These are phyloP conservation scores for Heliconius hewitsoni DNA, from an alignment of 1,140 invertebrate genomes.

Conservation along the genomic window DNA sequence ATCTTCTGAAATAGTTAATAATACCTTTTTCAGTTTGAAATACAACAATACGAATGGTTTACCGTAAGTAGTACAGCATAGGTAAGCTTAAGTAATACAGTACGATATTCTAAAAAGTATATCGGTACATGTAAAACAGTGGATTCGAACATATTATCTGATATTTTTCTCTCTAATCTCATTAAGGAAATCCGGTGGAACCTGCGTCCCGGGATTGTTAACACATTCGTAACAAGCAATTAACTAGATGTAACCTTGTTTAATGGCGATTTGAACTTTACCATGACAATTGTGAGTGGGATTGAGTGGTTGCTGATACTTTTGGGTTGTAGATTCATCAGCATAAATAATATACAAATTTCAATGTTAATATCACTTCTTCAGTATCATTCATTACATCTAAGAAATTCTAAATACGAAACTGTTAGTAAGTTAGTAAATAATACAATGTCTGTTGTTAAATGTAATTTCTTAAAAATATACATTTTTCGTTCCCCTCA, in stretches of 20 bases:
- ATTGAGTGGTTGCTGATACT: background rate
- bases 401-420: too few species aligned
- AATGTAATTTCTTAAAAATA: too few species aligned
- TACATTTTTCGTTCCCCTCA: too few species aligned
- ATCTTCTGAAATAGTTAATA: too few species aligned
- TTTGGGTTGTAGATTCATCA: background rate
- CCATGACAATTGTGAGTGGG: background rate
- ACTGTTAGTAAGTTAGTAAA: too few species aligned
- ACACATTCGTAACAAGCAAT: slow-evolving; percentile 4
- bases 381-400: too few species aligned
- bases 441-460: too few species aligned
- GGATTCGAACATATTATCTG: slow-evolving; percentile 23
- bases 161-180: slow-evolving; percentile 15
- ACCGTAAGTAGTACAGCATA: background rate
- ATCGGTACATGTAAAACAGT: slow-evolving; percentile 12
- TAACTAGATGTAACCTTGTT: background rate
- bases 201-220: slow-evolving; percentile 11
- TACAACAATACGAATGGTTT: background rate
- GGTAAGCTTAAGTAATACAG: background rate
- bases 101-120: background rate
- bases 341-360: too few species aligned
- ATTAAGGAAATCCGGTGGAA: slow-evolving; percentile 10
- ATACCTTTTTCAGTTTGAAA: too few species aligned
- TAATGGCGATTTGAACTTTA: slow-evolving; percentile 7
- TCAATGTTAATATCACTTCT: too few species aligned